Evolutionary conservation across 2,113 vertebrate species (phyloP).

Genomic region (Grallaria varia): DNA sequence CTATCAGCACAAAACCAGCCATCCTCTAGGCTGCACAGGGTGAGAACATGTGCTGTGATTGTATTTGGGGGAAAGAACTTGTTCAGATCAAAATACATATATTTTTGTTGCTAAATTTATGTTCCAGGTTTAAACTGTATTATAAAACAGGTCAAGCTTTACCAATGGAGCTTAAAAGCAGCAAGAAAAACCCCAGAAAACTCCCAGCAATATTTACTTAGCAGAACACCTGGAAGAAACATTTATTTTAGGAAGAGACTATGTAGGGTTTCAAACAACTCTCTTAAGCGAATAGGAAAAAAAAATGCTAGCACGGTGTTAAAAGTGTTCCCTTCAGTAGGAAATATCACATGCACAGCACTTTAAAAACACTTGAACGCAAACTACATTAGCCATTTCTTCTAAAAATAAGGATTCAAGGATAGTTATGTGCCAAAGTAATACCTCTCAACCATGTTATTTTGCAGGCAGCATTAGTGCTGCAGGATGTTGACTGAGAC

Average conservation of each 20-base stretch:
- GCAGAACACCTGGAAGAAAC: background rate
- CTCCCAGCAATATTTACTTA: background rate
- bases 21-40: background rate
- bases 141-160: background rate
- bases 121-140: background rate
- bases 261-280: background rate
- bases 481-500: background rate
- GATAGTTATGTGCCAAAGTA: background rate
- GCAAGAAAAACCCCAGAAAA: background rate
- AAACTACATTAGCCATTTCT: background rate
- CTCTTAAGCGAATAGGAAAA: background rate
- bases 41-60: background rate
- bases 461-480: background rate
- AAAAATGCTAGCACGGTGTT: background rate
- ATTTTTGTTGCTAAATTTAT: background rate
- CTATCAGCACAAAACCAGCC: background rate
- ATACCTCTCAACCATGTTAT: background rate
- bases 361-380: background rate
- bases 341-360: rapidly evolving
- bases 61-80: background rate
- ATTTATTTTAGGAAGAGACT: background rate
- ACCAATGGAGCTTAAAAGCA: background rate
- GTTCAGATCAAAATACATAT: background rate
- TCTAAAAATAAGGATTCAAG: background rate
- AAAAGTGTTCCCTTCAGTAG: background rate